A percentile compares a stretch with the other conserved stretches of the same genome.
Evolutionary conservation across 2,888 invertebrate species (phyloP).

Genomic region (Habrosyne pyritoides): DNA sequence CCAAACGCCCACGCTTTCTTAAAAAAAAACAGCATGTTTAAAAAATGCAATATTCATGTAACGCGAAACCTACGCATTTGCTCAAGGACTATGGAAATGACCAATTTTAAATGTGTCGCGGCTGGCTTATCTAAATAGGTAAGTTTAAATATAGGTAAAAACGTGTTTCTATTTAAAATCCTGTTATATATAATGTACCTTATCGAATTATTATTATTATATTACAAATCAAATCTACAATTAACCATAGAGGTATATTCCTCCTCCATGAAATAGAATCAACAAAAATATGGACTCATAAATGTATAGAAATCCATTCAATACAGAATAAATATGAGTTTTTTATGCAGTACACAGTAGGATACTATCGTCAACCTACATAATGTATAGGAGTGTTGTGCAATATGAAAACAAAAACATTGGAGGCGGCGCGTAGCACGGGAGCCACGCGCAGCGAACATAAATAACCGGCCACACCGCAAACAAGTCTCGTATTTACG

Average conservation of each 20-base stretch:
- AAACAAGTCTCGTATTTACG: slow-evolving; percentile 72
- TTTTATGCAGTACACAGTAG: neutral
- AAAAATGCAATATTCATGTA: neutral
- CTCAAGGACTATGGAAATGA: slow-evolving; percentile 2
- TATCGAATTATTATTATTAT: too few relatives aligned
- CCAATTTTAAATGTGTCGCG: neutral
- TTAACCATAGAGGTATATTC: too few relatives aligned
- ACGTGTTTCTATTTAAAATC: neutral
- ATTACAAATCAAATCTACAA: too few relatives aligned
- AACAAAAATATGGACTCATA: neutral
- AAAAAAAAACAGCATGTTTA: neutral
- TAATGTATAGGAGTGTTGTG: slow-evolving; percentile 13
- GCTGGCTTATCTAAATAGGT: neutral
- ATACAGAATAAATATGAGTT: neutral
- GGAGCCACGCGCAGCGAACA: slow-evolving; percentile 66
- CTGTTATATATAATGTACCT: neutral
- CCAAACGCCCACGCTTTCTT: neutral
- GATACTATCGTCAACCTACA: neutral
- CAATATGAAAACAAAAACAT: slow-evolving; percentile 30
- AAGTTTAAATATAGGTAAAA: neutral
- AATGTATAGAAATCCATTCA: neutral
- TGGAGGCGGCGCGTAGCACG: slow-evolving; percentile 70
- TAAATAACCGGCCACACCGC: slow-evolving; percentile 73
- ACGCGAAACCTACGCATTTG: neutral
- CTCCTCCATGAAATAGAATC: neutral